Percentiles rank a stretch among this genome's conserved stretches.
Conservation (phyloP, 2,113 vertebrate genomes). For the Bufo bufo region DNA sequence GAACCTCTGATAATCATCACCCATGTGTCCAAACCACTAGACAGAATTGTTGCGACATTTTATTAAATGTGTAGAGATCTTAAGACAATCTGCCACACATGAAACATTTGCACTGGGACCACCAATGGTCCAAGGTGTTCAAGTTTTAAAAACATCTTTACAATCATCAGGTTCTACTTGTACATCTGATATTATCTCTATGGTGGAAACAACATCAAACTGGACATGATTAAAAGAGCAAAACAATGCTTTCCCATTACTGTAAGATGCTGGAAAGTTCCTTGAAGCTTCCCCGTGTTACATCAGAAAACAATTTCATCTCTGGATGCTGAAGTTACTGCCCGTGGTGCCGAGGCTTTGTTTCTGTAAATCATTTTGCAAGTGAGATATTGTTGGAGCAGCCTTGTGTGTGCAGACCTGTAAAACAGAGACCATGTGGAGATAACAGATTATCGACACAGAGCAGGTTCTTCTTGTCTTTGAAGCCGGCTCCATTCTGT, state of each 20-base stretch:
- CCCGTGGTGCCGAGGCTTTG: constrained; percentile 43
- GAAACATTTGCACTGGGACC: too few species aligned
- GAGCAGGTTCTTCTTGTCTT: constrained; percentile 26
- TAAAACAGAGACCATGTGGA: constrained; percentile 21
- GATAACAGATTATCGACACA: constrained; percentile 41
- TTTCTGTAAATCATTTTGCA: constrained; percentile 44
- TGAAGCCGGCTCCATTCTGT: constrained; percentile 36
- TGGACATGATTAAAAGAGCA: background rate
- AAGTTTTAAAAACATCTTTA: background rate
- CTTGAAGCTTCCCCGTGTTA: background rate
- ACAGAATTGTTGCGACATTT: too few species aligned
- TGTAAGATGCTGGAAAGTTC: constrained; percentile 9
- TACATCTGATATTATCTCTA: background rate
- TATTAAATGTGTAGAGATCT: too few species aligned
- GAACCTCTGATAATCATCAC: too few species aligned
- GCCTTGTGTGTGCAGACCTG: background rate
- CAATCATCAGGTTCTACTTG: background rate
- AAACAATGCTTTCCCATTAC: constrained; percentile 39
- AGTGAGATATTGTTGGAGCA: background rate
- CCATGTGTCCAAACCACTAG: too few species aligned
- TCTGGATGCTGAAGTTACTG: constrained; percentile 7
- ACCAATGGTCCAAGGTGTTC: too few species aligned
- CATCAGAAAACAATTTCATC: constrained; percentile 48
- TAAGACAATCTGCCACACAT: too few species aligned
- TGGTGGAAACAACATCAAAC: background rate